Conservation (phyloP, 1,140 invertebrate genomes). For the Solen grandis region DNA sequence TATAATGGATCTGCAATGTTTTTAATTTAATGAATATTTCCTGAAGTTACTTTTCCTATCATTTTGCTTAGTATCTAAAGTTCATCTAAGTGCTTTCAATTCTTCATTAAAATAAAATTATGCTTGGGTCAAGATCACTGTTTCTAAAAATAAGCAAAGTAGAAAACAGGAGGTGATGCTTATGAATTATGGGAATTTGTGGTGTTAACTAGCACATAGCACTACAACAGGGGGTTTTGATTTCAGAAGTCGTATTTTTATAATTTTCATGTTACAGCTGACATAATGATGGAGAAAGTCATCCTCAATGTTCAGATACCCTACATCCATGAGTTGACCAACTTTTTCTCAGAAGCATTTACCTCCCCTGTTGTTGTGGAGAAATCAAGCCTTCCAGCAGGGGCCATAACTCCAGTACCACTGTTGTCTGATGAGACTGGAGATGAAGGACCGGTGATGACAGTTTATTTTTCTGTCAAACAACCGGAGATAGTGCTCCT, state of each 20-base stretch:
- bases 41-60: no score
- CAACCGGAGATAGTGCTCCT: conserved; percentile 91
- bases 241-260: not conserved
- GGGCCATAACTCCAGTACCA: conserved; percentile 2
- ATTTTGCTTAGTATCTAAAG: no score
- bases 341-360: conserved; percentile 81
- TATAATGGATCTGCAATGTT: no score
- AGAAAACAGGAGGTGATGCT: no score
- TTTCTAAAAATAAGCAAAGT: no score
- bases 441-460: conserved; percentile 55
- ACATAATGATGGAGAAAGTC: conserved; percentile 87
- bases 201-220: no score
- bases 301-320: conserved; percentile 88
- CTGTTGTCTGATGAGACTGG: not conserved
- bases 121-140: no score
- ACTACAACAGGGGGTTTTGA: no score
- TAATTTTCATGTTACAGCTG: conserved; percentile 81
- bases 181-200: no score
- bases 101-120: no score
- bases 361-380: not conserved
- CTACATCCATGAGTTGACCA: conserved; percentile 86
- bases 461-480: conserved; percentile 81
- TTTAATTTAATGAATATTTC: no score
- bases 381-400: not conserved
- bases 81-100: no score